Evolutionary conservation across 2,113 vertebrate species (phyloP).

Genomic region (Sorex araneus): DNA sequence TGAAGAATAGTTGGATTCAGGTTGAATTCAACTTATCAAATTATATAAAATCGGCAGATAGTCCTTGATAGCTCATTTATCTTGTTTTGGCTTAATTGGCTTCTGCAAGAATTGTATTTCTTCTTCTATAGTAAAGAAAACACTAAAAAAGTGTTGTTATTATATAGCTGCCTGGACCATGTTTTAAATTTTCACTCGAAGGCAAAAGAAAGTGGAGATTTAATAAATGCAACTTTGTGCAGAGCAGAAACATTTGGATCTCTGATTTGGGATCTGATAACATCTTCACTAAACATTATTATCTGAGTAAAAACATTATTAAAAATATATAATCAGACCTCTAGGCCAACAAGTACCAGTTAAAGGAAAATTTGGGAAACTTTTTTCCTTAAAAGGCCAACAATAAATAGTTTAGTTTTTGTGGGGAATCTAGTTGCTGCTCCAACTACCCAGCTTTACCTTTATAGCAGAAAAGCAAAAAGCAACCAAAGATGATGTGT

Average conservation of each 20-base stretch:
- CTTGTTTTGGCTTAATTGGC: constrained; percentile 75
- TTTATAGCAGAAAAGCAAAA: not conserved
- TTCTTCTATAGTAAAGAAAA: constrained; percentile 23
- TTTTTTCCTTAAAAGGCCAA: not conserved
- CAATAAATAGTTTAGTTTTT: constrained; percentile 15
- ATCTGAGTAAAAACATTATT: not conserved
- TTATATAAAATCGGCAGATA: constrained; percentile 69
- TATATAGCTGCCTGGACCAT: constrained; percentile 55
- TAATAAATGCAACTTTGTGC: not conserved
- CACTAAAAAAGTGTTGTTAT: constrained; percentile 46
- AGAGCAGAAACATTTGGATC: not conserved
- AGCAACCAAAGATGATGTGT: not conserved
- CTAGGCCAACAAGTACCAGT: not conserved
- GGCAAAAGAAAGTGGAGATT: constrained; percentile 29
- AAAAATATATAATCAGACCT: not conserved
- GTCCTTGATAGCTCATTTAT: constrained; percentile 76
- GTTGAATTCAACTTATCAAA: constrained; percentile 70
- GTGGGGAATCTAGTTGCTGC: not conserved
- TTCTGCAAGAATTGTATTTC: constrained; percentile 76
- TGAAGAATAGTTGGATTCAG: constrained; percentile 68
- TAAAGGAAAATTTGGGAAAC: not conserved
- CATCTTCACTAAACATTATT: not conserved
- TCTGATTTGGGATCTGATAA: constrained; percentile 22
- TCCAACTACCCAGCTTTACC: not conserved
- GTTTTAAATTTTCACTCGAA: constrained; percentile 64